Evolutionary conservation across 2,888 invertebrate species (phyloP).

Genomic region (Cerceris ruficornis): DNA sequence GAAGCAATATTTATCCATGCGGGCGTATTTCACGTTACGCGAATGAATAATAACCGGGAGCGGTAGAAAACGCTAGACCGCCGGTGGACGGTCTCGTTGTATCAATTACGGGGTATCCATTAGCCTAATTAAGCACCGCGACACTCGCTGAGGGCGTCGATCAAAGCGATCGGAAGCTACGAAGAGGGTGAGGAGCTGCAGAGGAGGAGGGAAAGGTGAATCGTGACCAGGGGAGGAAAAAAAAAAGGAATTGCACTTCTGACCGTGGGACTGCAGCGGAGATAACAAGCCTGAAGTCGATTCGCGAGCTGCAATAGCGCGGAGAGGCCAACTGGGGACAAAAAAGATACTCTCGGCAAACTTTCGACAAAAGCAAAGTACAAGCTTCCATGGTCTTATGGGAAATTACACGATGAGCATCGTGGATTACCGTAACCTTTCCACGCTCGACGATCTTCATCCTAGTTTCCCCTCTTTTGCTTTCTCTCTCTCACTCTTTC

Average conservation of each 20-base stretch:
- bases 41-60: conserved; percentile 46
- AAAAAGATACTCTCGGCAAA: conserved; percentile 53
- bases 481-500: background rate
- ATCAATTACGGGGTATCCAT: conserved; percentile 68
- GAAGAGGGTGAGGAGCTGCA: background rate
- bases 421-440: conserved; percentile 66
- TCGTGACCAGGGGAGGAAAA: background rate
- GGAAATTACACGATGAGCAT: conserved; percentile 78
- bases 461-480: background rate
- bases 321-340: conserved; percentile 33
- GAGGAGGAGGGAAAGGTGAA: background rate
- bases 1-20: conserved; percentile 29
- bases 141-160: conserved; percentile 45
- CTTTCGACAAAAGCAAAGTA: conserved; percentile 61
- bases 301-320: conserved; percentile 16
- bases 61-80: conserved; percentile 23
- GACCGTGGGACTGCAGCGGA: conserved; percentile 3
- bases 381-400: conserved; percentile 70
- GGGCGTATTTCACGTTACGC: conserved; percentile 12
- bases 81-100: conserved; percentile 49
- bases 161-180: conserved; percentile 34
- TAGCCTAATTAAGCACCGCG: conserved; percentile 65
- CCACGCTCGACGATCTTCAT: conserved; percentile 41
- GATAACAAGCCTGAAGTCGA: conserved; percentile 7
- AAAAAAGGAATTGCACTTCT: conserved; percentile 22